These are phyloP conservation scores for Pelobates fuscus DNA, from an alignment of 2,113 vertebrate genomes.

Conservation along the genomic window DNA sequence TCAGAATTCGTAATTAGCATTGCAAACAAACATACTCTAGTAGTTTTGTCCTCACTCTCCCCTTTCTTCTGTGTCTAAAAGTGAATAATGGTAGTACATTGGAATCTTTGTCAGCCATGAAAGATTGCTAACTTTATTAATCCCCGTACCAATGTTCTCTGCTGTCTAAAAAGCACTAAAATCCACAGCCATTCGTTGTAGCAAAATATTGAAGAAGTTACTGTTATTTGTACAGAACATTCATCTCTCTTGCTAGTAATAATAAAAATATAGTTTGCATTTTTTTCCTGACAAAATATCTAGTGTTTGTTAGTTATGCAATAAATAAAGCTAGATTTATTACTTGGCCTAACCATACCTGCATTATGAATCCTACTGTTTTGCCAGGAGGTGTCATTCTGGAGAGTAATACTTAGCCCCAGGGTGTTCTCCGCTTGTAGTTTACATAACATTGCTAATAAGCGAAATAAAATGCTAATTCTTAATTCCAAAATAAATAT, in stretches of 20 bases:
- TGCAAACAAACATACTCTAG: background rate
- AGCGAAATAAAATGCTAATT: constrained; percentile 15
- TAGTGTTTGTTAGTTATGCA: constrained; percentile 11
- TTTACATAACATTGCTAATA: constrained; percentile 18
- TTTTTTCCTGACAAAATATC: constrained; percentile 35
- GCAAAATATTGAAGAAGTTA: constrained; percentile 15
- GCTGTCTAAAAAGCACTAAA: constrained; percentile 22
- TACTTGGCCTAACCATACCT: constrained; percentile 15
- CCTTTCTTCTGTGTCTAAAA: background rate
- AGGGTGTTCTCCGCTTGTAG: background rate
- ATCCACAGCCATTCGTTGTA: constrained; percentile 11
- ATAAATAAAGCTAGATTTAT: constrained; percentile 34
- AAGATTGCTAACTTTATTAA: constrained; percentile 6
- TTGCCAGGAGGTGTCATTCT: constrained; percentile 19
- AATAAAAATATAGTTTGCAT: constrained; percentile 43
- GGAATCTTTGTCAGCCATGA: background rate
- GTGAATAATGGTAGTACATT: constrained; percentile 6
- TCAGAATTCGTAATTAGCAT: too few species aligned
- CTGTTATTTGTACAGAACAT: constrained; percentile 15
- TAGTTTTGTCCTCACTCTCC: background rate
- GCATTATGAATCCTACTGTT: constrained; percentile 21
- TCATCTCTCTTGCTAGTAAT: constrained; percentile 31
- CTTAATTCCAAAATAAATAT: background rate
- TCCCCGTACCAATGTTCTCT: background rate
- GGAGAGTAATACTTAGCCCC: constrained; percentile 14